Percentiles rank a stretch among this genome's conserved stretches.
Conservation (phyloP, 1,140 invertebrate genomes). For the roundworm (Caenorhabditis elegans) region WBcel235 BX284606.5:9496501-9497000, state of each 20-base stretch:
- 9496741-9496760: slow-evolving; percentile 12
- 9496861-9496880: too few relatives aligned
- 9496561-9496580: background rate
- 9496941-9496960: too few relatives aligned
- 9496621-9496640: background rate
- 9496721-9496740: background rate
- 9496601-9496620: background rate
- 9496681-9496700: slow-evolving; percentile 30
- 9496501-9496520: background rate
- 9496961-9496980: too few relatives aligned
- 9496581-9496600: slow-evolving; percentile 10
- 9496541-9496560: background rate
- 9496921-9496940: too few relatives aligned
- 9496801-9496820: background rate
- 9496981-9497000: too few relatives aligned
- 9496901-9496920: too few relatives aligned
- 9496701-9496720: slow-evolving; percentile 10
- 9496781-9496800: too few relatives aligned
- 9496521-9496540: background rate
- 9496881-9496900: too few relatives aligned
- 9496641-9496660: slow-evolving; percentile 21
- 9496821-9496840: too few relatives aligned
- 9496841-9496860: too few relatives aligned
- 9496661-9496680: slow-evolving; percentile 10
- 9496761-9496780: background rate